Evolutionary conservation across 2,888 invertebrate species (phyloP).

Genomic region (Diaprepes abbreviatus): DNA sequence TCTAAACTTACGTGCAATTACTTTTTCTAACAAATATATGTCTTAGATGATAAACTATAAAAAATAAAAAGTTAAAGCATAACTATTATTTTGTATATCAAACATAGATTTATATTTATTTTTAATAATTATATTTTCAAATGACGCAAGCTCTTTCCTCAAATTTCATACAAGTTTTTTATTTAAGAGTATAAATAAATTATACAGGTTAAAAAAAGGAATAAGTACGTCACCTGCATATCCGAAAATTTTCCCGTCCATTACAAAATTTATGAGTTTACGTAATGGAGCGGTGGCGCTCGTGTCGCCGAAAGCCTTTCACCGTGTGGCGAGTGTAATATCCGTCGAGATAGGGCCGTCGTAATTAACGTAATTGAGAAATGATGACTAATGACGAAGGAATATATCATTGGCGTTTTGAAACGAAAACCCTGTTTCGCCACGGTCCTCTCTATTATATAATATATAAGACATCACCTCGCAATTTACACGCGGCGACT

Average conservation of each 20-base stretch:
- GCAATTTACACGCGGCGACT: conserved; percentile 42
- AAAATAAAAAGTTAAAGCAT: too few species aligned
- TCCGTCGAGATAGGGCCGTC: conserved; percentile 57
- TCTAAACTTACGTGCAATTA: too few species aligned
- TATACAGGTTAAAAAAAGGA: background rate
- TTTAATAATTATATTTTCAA: too few species aligned
- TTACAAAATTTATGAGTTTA: conserved; percentile 42
- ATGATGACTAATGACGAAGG: conserved; percentile 68
- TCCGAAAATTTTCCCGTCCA: conserved; percentile 29
- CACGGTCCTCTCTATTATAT: conserved; percentile 50
- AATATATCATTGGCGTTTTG: conserved; percentile 66
- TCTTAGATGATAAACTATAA: too few species aligned
- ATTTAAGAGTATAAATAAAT: background rate
- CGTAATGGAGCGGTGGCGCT: conserved; percentile 27
- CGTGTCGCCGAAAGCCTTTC: conserved; percentile 38
- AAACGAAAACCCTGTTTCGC: conserved; percentile 65
- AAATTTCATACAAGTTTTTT: too few species aligned
- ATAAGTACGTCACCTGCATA: conserved; percentile 24
- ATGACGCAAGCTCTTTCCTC: too few species aligned
- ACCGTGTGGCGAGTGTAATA: conserved; percentile 50
- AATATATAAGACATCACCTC: conserved; percentile 50
- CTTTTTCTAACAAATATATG: too few species aligned
- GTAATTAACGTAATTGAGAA: conserved; percentile 68
- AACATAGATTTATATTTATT: too few species aligned
- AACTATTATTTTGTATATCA: too few species aligned